Evolutionary conservation across 2,113 vertebrate species (phyloP), one percentile per base, ranked within the genome.

Genomic region (Haemorhous mexicanus): DNA sequence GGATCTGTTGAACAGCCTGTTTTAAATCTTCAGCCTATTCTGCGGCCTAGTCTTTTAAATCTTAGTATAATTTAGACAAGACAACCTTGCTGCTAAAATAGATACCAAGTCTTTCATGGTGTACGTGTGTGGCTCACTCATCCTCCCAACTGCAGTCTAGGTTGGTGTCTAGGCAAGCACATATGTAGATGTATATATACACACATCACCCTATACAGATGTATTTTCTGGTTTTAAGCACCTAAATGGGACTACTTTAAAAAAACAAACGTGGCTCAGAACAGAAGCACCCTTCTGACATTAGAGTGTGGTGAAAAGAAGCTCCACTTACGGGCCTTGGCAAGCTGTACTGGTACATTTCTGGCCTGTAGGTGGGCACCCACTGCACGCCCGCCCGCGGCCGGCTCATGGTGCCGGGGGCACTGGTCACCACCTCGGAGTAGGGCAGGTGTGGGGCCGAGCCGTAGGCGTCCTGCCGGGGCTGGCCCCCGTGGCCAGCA

Each of bases 341-440:
- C 68, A 99, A 96, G 95, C 99, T 99, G 97, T 99, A 99, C 97
- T 99, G 99, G 97, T 99, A 99, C 95, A 99, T 86, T 17, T 99
- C 99, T 15, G 98, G 96, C 56, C 99, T 98, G 84, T 99, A 99
- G 20, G 99, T 98, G 6, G 99, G 99, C 41, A 99, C 98, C 99
- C 99, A 99, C 97, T 99, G 99, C 90, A 99, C 97, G 18, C 98
- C 99, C 1, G 97, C 98, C 70, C 97, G 97, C 89, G 95, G 98
- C 90, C 97, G 97, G 39, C 92, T 99, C 98, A 99, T 99, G 53
- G 99, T 99, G 61, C 99, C 99, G 0, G 99, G 99, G 20, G 99
- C 99, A 2, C 99, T 99, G 97, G 99, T 99, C 96, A 99, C 99
- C 94, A 99, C 98, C 86, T 99, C 99, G 0, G 98, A 97, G 89